These are phyloP conservation scores for Camponotus pennsylvanicus DNA, from an alignment of 1,140 invertebrate species.

Conservation along the genomic window DNA sequence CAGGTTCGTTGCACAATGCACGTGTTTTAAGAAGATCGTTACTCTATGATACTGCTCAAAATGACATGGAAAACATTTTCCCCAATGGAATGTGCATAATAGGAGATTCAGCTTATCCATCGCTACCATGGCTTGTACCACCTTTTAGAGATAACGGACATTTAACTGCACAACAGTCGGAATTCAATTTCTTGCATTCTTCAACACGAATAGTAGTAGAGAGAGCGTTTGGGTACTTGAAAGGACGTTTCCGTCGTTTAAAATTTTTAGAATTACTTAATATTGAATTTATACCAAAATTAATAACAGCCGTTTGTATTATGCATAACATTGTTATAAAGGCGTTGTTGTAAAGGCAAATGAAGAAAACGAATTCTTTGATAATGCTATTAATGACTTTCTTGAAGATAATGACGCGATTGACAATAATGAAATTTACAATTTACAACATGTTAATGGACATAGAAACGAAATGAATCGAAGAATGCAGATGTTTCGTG, in stretches of 20 bases:
- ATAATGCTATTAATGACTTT: background rate
- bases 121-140: background rate
- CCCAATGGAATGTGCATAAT: slow-evolving; percentile 4
- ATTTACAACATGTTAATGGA: slow-evolving; percentile 11
- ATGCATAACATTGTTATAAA: slow-evolving; percentile 18
- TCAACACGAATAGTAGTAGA: background rate
- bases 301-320: slow-evolving; percentile 11
- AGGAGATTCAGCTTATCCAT: background rate
- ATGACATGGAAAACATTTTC: background rate
- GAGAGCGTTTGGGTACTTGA: slow-evolving; percentile 3
- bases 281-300: slow-evolving; percentile 11
- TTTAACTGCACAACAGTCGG: background rate
- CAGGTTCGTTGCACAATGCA: background rate
- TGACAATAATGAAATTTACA: background rate
- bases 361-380: slow-evolving; percentile 8
- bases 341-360: background rate
- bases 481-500: slow-evolving; percentile 12
- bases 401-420: background rate
- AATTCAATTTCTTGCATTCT: slow-evolving; percentile 4
- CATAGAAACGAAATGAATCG: background rate
- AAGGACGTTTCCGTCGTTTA: slow-evolving; percentile 6
- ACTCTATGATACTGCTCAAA: slow-evolving; percentile 14
- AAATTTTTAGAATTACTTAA: slow-evolving; percentile 27
- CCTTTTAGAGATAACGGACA: slow-evolving; percentile 2
- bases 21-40: slow-evolving; percentile 3